A percentile compares a stretch with the other conserved stretches of the same genome.
Evolutionary conservation across 2,888 invertebrate genomes (phyloP).

Genomic region (Yponomeuta malinellus): DNA sequence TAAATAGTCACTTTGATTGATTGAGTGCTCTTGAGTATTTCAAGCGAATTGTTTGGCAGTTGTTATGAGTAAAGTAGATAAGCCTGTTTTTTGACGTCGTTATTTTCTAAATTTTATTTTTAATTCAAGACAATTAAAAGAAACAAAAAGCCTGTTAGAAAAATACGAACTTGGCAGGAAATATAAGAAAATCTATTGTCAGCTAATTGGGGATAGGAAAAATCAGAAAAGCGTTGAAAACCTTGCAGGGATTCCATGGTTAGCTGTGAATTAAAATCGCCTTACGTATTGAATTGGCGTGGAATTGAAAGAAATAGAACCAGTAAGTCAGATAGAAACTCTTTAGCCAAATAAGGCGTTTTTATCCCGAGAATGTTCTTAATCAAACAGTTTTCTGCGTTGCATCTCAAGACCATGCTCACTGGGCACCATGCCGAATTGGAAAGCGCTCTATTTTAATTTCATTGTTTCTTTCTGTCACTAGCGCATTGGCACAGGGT

Average conservation of each 20-base stretch:
- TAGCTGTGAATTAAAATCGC: no score
- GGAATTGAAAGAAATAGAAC: neutral
- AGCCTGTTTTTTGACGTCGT: no score
- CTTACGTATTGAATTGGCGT: no score
- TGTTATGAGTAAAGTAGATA: neutral
- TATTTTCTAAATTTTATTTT: no score
- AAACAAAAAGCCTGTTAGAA: no score
- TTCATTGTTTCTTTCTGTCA: neutral
- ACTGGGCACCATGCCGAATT: neutral
- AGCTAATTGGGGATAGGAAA: no score
- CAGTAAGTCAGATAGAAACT: neutral
- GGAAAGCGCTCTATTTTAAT: neutral
- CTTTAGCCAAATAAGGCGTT: neutral
- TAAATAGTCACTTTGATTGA: neutral
- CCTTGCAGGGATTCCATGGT: no score
- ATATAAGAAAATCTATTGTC: no score
- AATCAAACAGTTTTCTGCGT: neutral
- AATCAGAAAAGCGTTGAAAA: no score
- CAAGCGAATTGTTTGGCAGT: neutral
- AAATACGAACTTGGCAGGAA: no score
- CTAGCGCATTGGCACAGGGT: neutral
- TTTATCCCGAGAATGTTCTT: neutral
- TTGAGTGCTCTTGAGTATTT: neutral
- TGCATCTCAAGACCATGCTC: neutral
- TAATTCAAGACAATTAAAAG: no score